Conservation (phyloP, 2,888 invertebrate species). For the Coremacera marginata region DNA sequence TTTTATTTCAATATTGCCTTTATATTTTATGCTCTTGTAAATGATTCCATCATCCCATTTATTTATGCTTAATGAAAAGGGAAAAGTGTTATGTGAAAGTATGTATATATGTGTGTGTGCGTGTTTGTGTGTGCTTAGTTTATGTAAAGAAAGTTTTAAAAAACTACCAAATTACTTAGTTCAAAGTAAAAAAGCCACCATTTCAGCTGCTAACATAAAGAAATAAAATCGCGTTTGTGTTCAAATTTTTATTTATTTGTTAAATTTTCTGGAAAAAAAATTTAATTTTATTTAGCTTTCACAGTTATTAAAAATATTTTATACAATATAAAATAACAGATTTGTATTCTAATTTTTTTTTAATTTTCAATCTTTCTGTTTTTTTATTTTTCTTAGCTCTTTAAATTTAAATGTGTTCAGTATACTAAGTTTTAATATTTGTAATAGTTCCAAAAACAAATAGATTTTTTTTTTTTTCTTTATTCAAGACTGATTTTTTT, state of each 20-base stretch:
- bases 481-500: not conserved
- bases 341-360: constrained; percentile 56
- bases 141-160: not conserved
- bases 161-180: not conserved
- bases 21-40: constrained; percentile 51
- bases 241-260: constrained; percentile 49
- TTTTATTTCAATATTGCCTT: constrained; percentile 17
- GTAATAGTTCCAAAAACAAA: constrained; percentile 14
- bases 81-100: not conserved
- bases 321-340: constrained; percentile 70
- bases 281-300: constrained; percentile 69
- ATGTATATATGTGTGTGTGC: constrained; percentile 10
- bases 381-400: constrained; percentile 44
- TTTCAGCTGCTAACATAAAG: constrained; percentile 29
- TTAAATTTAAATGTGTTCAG: constrained; percentile 27
- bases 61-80: constrained; percentile 2
- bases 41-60: constrained; percentile 68
- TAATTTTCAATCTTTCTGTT: constrained; percentile 42
- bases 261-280: constrained; percentile 52
- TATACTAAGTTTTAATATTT: constrained; percentile 32
- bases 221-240: constrained; percentile 52
- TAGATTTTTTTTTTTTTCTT: not conserved
- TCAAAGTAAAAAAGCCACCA: constrained; percentile 11
- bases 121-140: not conserved
- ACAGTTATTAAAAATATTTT: constrained; percentile 70